Evolutionary conservation across 2,113 vertebrate species (phyloP).

Genomic region (Psammodynastes pulverulentus): DNA sequence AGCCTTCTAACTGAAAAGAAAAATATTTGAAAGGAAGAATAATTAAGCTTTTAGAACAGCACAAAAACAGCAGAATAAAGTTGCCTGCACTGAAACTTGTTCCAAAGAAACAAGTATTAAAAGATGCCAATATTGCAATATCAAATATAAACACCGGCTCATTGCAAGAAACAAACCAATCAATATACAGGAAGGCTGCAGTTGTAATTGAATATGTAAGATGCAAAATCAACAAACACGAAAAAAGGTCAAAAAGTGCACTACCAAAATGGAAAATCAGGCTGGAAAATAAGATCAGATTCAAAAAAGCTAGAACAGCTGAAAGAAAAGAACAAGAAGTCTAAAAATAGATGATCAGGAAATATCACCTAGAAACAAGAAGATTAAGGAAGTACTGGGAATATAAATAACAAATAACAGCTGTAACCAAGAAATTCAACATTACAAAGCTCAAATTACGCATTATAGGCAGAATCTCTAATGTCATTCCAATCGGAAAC

Average conservation of each 20-base stretch:
- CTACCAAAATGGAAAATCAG: background rate
- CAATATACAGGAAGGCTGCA: background rate
- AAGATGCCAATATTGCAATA: background rate
- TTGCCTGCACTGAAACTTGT: background rate
- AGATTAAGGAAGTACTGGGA: background rate
- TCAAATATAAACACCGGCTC: background rate
- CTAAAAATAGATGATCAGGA: background rate
- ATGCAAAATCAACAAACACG: background rate
- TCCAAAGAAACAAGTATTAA: background rate
- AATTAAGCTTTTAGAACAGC: background rate
- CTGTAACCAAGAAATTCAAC: background rate
- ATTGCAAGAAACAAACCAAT: background rate
- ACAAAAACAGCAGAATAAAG: background rate
- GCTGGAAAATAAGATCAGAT: background rate
- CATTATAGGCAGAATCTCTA: background rate
- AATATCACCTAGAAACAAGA: background rate
- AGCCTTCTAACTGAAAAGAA: background rate
- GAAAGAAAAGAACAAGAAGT: background rate
- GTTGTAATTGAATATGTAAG: background rate
- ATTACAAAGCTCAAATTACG: background rate
- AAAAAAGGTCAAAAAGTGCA: background rate
- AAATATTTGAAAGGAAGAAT: background rate
- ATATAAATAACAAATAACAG: background rate
- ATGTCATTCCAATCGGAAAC: background rate
- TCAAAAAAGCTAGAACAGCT: background rate